Base-by-base conservation (phyloP, 2,888 invertebrate species). In the Pegoplata infirma region DNA sequence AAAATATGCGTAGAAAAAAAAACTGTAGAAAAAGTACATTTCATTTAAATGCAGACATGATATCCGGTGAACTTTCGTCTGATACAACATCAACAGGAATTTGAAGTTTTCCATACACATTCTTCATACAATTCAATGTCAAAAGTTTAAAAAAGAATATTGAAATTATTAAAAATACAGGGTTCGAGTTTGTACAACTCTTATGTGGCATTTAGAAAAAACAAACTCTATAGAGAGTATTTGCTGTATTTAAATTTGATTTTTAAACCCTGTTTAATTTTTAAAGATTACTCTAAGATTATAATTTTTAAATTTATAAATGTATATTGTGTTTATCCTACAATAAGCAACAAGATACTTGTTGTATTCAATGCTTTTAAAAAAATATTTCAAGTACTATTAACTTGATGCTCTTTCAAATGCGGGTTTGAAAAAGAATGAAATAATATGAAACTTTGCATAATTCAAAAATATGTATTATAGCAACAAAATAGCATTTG, bases 321-420 rank as follows among this genome's bases (percentile, higher is more conserved):
- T 5, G 3, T 40, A 12, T 12, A n/a, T n/a, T 40, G 12, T n/a
- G 16, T 46, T 19, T 59, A 53, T 77, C 73, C 58, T 40, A 53
- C 51, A 69, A 69, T 69, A 58, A 71, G 68, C 68, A 68, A 73
- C 77, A 75, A 75, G 66, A 74, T 74, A 71, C 79, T 79, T 79
- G 75, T 67, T 66, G 55, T 79, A 67, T 66, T 66, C 61, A 66
- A 72, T 61, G 61, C 47, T 72, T 55, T 21, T 56, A 64, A 16
- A 71, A 47, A 64, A 17, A 64, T 40, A 72, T 44, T 63, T 75
- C 79, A 72, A 79, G 79, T 72, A 72, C 79, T 79, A 75, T 79
- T 79, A 79, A 79, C 79, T 79, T 79, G 79, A 79, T 79, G 79
- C 75, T 79, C 79, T 79, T 79, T 75, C 75, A 79, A 75, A 75